Percentiles rank a stretch among this genome's conserved stretches.
phyloP scores from a whole-genome alignment of 2,797 vertebrate genomes.

The Sebastes elongatus region DNA sequence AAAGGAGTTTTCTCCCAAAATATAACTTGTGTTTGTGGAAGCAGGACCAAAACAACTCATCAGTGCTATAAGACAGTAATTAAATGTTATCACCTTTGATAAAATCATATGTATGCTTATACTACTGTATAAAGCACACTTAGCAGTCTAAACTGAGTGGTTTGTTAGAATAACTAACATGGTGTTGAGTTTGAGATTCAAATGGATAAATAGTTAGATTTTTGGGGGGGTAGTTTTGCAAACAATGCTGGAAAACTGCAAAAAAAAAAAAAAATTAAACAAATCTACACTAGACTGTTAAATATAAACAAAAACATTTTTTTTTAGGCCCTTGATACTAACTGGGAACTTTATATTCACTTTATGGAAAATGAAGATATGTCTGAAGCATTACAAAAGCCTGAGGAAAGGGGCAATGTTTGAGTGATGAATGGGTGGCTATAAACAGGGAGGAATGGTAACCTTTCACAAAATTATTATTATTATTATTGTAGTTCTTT shows the following conservation, averaged over 20 bases:
- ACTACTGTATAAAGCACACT: not conserved
- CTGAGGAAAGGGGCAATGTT: not conserved
- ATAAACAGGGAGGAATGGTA: not conserved
- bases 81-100: not conserved
- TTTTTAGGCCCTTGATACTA: too few relatives aligned
- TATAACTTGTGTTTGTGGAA: not conserved
- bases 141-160: not conserved
- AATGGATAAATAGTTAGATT: not conserved
- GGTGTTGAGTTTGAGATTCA: not conserved
- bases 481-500: too few relatives aligned
- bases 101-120: not conserved
- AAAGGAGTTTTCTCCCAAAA: not conserved
- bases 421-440: not conserved
- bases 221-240: not conserved
- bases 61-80: not conserved
- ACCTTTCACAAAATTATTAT: too few relatives aligned
- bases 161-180: not conserved
- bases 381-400: not conserved
- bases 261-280: too few relatives aligned
- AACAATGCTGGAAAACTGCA: not conserved
- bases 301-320: not conserved
- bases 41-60: not conserved
- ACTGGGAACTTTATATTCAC: not conserved
- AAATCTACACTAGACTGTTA: not conserved
- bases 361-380: not conserved